Evolutionary conservation across 1,140 invertebrate genomes (phyloP).

Genomic region (Drosophila kikkawai): DNA sequence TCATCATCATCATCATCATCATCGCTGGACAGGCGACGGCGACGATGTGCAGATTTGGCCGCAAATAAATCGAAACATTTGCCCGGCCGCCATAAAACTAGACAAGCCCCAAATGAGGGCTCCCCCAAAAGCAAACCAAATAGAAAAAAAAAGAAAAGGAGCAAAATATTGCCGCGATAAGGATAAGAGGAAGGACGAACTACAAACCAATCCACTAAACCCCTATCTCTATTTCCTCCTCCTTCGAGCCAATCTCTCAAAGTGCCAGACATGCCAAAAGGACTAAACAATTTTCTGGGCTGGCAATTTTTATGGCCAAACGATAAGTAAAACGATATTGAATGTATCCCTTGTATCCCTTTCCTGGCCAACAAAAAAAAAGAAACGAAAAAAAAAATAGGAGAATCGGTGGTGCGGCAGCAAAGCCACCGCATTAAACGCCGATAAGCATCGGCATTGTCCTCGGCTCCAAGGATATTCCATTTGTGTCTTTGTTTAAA

Average conservation of each 20-base stretch:
- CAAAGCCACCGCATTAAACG: conserved; percentile 67
- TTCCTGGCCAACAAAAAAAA: conserved; percentile 14
- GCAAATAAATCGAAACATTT: conserved; percentile 80
- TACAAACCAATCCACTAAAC: conserved; percentile 50
- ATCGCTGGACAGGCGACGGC: conserved; percentile 33
- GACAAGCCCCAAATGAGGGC: conserved; percentile 49
- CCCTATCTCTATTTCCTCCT: conserved; percentile 23
- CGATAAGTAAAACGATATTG: conserved; percentile 83
- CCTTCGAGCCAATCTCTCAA: conserved; percentile 68
- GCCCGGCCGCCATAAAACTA: conserved; percentile 70
- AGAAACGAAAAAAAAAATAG: not conserved
- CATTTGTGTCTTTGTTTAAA: conserved; percentile 58
- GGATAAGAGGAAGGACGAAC: conserved; percentile 29
- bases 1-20: conserved; percentile 35
- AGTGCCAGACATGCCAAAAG: conserved; percentile 80
- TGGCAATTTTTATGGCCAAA: conserved; percentile 82
- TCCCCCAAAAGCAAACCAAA: not conserved
- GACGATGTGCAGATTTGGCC: conserved; percentile 64
- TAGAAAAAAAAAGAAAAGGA: not conserved
- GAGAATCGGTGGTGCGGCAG: conserved; percentile 1
- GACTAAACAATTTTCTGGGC: conserved; percentile 83
- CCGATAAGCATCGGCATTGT: conserved; percentile 73
- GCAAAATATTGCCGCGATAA: conserved; percentile 53
- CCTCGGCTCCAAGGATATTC: conserved; percentile 40
- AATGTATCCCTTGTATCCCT: conserved; percentile 64